Evolutionary conservation across 92 coral and sea anemone species (phyloP), one percentile per base, ranked within the genome.

Genomic region (Porites evermanni): DNA sequence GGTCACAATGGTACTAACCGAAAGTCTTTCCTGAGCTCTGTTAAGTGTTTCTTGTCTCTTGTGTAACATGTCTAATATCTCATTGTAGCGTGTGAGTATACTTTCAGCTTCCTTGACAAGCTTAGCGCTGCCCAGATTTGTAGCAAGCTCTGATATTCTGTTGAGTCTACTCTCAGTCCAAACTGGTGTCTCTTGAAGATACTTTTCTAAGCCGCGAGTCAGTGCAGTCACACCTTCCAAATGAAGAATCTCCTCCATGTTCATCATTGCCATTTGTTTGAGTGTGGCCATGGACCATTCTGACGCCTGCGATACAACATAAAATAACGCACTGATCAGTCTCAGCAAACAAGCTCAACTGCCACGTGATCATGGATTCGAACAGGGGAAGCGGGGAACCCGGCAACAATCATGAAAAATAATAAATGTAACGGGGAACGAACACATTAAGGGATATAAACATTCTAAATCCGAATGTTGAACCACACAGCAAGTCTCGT

Each of bases 261-360:
- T 96, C 99, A 96, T 96, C 54, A 93, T 67, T 0, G 99, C 99
- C 95, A 96, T 93, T 81, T 96, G 95, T 50, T 89, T 94, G 53
- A 96, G 74, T 13, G 99, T 92, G 70, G 93, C 84, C 61, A 96
- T 90, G 53, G 98, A 90, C 99, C 99, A 96, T 58, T 95, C 92
- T n/a, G 98, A 93, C 17, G 95, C 95, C 99, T 96, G 77, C 14
- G 20, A 77, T 10, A 60, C 51, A 7, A 20, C 19, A 81, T 24
- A 19, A 9, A 44, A 53, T 10, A 67, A 70, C 10, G 11, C 13
- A 9, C 44, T 54, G 60, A 10, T 8, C 32, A 67, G 26, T 13
- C 32, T 21, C 72, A 67, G 72, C 26, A 20, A 67, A 67, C 72
- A 67, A 54, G 4, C 47, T 38, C 47, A 38, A 38, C 6, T 38